Conservation (phyloP, 2,888 invertebrate species). For the Uropetala carovei region DNA sequence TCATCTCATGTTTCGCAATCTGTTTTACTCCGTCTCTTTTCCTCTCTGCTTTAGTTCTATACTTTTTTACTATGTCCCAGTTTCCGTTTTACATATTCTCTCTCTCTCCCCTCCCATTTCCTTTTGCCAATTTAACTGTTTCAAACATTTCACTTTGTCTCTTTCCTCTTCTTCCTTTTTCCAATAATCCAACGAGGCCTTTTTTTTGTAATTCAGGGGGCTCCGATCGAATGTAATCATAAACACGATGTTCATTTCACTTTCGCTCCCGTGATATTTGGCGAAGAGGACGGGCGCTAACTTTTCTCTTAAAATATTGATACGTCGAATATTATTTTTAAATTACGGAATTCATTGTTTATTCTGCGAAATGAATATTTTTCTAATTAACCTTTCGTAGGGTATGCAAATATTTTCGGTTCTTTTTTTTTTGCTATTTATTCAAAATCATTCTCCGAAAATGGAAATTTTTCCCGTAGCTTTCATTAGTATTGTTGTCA, state of each 20-base stretch:
- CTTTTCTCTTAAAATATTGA: slow-evolving; percentile 37
- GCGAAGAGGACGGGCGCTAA: slow-evolving; percentile 8
- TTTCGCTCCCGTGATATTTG: neutral
- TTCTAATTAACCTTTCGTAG: neutral
- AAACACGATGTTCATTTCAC: neutral
- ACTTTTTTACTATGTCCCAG: too few relatives aligned
- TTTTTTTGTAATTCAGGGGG: neutral
- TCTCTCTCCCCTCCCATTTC: neutral
- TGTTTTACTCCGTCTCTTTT: too few relatives aligned
- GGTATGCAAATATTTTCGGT: neutral
- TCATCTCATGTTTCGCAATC: too few relatives aligned
- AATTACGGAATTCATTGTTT: slow-evolving; percentile 44
- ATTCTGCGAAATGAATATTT: slow-evolving; percentile 33
- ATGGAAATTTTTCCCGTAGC: neutral
- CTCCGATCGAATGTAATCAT: slow-evolving; percentile 3
- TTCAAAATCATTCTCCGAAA: neutral
- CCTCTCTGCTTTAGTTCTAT: too few relatives aligned
- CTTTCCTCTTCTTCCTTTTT: neutral
- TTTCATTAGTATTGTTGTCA: too few relatives aligned
- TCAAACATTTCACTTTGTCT: neutral
- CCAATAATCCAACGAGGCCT: neutral
- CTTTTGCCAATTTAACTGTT: neutral
- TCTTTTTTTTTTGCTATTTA: neutral
- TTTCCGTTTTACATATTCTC: neutral
- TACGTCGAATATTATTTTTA: neutral